Evolutionary conservation across 2,113 vertebrate genomes (phyloP).

Genomic region (Gambusia affinis): DNA sequence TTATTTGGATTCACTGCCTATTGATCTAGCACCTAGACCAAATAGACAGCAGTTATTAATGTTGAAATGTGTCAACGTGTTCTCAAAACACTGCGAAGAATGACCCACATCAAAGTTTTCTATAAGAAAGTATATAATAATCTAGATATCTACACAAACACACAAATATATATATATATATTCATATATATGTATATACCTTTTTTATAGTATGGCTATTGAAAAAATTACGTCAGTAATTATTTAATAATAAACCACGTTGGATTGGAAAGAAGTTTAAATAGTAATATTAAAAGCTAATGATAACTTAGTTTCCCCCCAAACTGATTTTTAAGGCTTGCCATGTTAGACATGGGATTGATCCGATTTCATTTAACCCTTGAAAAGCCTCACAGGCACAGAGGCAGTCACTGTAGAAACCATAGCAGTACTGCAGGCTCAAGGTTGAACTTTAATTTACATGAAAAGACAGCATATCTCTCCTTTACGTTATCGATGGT

Average conservation of each 20-base stretch:
- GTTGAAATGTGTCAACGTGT: conserved; percentile 78
- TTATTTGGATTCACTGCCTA: conserved; percentile 67
- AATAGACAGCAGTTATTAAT: conserved; percentile 64
- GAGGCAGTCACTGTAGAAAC: conserved; percentile 44
- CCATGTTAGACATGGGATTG: conserved; percentile 60
- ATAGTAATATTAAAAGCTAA: conserved; percentile 74
- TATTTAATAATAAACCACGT: conserved; percentile 79
- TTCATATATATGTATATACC: conserved; percentile 82
- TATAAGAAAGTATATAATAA: conserved; percentile 87
- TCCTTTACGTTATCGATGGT: conserved; percentile 3
- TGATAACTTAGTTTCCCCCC: conserved; percentile 62
- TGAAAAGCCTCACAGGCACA: conserved; percentile 40
- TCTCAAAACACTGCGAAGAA: conserved; percentile 81
- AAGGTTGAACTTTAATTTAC: background rate
- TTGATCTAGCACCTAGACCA: conserved; percentile 63
- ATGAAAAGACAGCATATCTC: background rate
- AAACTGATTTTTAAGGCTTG: conserved; percentile 81
- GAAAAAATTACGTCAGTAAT: conserved; percentile 84
- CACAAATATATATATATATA: conserved; percentile 85
- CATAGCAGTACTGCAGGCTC: conserved; percentile 9
- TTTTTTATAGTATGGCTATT: conserved; percentile 85
- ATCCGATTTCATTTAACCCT: conserved; percentile 47
- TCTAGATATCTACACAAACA: conserved; percentile 86
- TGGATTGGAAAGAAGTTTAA: conserved; percentile 80
- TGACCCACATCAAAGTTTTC: conserved; percentile 83